These are phyloP conservation scores for Leucophenga maculata DNA, from an alignment of 2,888 invertebrate species.

Conservation along the genomic window DNA sequence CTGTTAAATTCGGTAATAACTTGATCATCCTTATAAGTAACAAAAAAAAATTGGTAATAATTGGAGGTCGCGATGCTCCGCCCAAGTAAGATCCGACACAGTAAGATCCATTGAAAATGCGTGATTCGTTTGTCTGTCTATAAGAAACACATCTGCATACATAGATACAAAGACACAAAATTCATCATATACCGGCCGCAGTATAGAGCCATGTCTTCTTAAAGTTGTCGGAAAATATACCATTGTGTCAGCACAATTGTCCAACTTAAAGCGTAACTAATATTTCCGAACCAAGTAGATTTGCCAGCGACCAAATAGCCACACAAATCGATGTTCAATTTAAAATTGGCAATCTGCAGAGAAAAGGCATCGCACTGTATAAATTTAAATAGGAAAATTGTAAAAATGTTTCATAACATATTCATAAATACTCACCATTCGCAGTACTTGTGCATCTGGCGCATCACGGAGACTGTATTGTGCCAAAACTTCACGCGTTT, in stretches of 20 bases:
- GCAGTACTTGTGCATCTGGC: not conserved
- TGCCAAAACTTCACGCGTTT: slow-evolving; percentile 23
- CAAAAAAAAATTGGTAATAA: too few relatives aligned
- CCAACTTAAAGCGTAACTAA: slow-evolving; percentile 35
- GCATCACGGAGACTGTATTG: not conserved
- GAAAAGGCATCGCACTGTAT: slow-evolving; percentile 38
- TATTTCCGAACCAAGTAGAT: slow-evolving; percentile 35
- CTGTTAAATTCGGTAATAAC: too few relatives aligned
- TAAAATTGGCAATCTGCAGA: slow-evolving; percentile 38
- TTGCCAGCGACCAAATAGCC: slow-evolving; percentile 33
- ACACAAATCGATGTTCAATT: slow-evolving; percentile 26
- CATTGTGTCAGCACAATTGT: slow-evolving; percentile 25
- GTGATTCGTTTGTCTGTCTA: too few relatives aligned
- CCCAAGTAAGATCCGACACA: too few relatives aligned
- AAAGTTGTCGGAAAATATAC: too few relatives aligned
- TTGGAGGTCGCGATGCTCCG: too few relatives aligned
- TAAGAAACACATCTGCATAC: too few relatives aligned
- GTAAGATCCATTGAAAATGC: too few relatives aligned
- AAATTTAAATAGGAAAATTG: slow-evolving; percentile 24
- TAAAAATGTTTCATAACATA: not conserved
- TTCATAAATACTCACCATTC: slow-evolving; percentile 27
- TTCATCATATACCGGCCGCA: too few relatives aligned
- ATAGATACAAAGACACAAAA: too few relatives aligned
- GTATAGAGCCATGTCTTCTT: too few relatives aligned
- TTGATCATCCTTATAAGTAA: too few relatives aligned